phyloP scores from a whole-genome alignment of 1,140 invertebrate species.

The Eupeodes corollae region DNA sequence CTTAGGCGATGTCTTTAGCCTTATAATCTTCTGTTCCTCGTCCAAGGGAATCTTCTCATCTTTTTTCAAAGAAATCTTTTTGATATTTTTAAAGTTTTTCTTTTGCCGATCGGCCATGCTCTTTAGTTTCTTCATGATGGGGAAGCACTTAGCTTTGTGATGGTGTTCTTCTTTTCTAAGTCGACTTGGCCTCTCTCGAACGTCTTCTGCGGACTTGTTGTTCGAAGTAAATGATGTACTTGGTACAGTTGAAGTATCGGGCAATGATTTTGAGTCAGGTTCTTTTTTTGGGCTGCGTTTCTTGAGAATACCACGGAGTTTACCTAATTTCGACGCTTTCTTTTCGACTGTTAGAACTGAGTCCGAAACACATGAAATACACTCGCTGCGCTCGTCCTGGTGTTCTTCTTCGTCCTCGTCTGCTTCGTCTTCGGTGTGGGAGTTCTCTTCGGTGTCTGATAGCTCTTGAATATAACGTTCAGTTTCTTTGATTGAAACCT shows the following conservation, averaged over 20 bases:
- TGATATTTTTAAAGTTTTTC: constrained; percentile 40
- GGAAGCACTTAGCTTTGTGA: constrained; percentile 38
- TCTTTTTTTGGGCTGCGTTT: constrained; percentile 25
- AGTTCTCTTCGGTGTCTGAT: constrained; percentile 25
- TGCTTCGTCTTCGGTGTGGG: constrained; percentile 19
- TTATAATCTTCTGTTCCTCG: constrained; percentile 33
- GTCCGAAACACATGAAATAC: constrained; percentile 33
- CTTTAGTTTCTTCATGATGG: constrained; percentile 48
- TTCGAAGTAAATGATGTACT: constrained; percentile 9
- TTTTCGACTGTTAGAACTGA: constrained; percentile 20
- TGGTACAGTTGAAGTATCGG: constrained; percentile 22
- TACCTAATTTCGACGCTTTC: constrained; percentile 4
- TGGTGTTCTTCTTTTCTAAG: constrained; percentile 17
- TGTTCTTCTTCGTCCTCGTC: constrained; percentile 16
- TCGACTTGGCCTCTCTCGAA: background rate
- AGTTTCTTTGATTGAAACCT: constrained; percentile 31
- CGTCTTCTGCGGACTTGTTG: background rate
- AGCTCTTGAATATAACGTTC: constrained; percentile 34
- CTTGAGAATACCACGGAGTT: constrained; percentile 15
- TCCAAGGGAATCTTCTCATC: constrained; percentile 31
- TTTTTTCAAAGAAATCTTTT: constrained; percentile 39
- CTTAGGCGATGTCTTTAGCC: constrained; percentile 32
- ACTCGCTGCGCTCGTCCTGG: constrained; percentile 20
- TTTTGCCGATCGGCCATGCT: constrained; percentile 48
- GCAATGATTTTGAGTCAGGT: constrained; percentile 33